Base-by-base conservation (phyloP, 2,113 vertebrate genomes). In the Anguilla japonica region DNA sequence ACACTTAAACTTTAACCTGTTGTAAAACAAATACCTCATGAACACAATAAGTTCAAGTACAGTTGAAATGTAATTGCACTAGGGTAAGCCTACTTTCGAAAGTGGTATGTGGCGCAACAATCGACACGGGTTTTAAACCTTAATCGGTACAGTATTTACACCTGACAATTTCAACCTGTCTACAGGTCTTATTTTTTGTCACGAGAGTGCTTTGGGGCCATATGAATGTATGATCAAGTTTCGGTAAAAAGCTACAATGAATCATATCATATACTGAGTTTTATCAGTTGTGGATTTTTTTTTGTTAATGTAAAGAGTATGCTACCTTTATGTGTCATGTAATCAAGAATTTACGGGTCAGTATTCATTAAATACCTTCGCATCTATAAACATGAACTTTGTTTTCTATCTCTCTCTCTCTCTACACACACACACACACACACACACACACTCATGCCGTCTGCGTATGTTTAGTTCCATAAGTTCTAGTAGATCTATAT, bases 181-280 rank as follows among this genome's bases (percentile, higher is more conserved):
- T 75, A n/a, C n/a, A 34, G 71, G 71, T 26, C n/a, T 26, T 67
- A 67, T 67, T 87, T 83, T 87, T 84, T 95, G 93, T 96, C 89
- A 93, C 91, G 93, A 92, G 84, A 90, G 90, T 92, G 88, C 92
- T 82, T 93, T 86, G 94, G 95, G 94, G 95, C 94, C 94, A 95
- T 95, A 95, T 95, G 95, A 96, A 95, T 97, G 96, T 96, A 75
- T 94, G 86, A 91, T 96, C 95, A 94, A 93, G 93, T 93, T 81
- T 95, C 96, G 89, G 94, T 34, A 75, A 75, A 90, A 95, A 93
- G 95, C 96, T 95, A 96, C 95, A 92, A 94, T 96, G 95, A 96
- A 88, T 92, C 91, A 89, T 87, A 87, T 87, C 91, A 92, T 95
- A 94, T 91, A 96, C 97, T 98, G 98, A 99, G 97, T 98, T 99